Evolutionary conservation across 2,797 vertebrate genomes (phyloP).

Genomic region (Alectoris magna): DNA sequence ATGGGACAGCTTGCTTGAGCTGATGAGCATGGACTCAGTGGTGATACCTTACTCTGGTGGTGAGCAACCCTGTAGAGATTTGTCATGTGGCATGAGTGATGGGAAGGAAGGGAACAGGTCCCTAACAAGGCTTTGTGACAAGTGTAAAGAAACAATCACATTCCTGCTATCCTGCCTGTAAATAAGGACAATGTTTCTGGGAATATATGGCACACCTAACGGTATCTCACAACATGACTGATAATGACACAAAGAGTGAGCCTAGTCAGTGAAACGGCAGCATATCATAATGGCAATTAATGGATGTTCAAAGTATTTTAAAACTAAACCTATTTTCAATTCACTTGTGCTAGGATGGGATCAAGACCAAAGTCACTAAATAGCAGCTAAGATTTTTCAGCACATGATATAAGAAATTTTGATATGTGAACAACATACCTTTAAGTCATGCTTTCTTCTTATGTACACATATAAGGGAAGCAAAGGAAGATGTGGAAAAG

Average conservation of each 20-base stretch:
- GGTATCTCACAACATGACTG: neutral
- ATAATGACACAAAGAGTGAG: neutral
- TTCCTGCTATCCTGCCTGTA: neutral
- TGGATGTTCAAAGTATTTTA: neutral
- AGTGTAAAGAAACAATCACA: neutral
- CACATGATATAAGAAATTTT: neutral
- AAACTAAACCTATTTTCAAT: neutral
- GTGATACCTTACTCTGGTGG: neutral
- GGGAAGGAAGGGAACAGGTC: fast-evolving
- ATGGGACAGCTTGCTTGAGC: neutral
- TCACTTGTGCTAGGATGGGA: neutral
- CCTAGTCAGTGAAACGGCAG: neutral
- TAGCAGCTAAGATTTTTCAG: neutral
- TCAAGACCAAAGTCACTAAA: neutral
- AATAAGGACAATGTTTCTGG: neutral
- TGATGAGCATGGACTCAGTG: neutral
- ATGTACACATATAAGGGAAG: neutral
- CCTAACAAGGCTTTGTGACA: neutral
- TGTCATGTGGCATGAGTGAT: fast-evolving
- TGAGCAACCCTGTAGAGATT: neutral
- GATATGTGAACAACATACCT: neutral
- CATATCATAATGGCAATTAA: neutral
- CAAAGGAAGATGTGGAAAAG: neutral
- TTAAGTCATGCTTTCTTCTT: neutral
- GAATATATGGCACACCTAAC: neutral